A percentile compares a stretch with the other conserved stretches of the same genome.
Conservation (phyloP, 2,797 vertebrate species). For the Glyptemys insculpta region DNA sequence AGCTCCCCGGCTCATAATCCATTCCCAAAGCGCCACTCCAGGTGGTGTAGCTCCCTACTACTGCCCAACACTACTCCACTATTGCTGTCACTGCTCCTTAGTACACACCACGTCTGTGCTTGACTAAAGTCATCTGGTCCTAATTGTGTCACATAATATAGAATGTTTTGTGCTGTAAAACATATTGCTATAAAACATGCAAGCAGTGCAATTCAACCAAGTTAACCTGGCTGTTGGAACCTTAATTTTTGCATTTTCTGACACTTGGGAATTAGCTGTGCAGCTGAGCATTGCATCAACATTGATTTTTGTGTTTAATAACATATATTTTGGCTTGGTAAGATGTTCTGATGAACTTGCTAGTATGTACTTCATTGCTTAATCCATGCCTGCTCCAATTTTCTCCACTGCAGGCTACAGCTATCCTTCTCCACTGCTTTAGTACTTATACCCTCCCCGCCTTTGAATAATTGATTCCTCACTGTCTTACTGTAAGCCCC, state of each 20-base stretch:
- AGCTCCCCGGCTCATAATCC: neutral
- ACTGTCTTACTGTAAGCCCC: slow-evolving; percentile 21
- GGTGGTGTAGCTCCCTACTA: neutral
- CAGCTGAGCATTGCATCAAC: slow-evolving; percentile 52
- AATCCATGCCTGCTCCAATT: slow-evolving; percentile 59
- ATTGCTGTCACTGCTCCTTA: neutral
- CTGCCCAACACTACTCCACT: neutral
- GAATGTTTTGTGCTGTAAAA: neutral
- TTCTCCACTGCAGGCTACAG: slow-evolving; percentile 15
- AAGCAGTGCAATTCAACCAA: slow-evolving; percentile 8
- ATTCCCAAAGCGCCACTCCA: neutral
- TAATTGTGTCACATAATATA: neutral
- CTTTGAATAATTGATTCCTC: slow-evolving; percentile 41
- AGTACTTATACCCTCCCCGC: neutral
- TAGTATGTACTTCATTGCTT: slow-evolving; percentile 47
- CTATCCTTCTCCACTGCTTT: slow-evolving; percentile 8
- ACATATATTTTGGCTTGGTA: slow-evolving; percentile 53
- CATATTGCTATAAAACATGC: neutral
- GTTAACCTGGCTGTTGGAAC: slow-evolving; percentile 55
- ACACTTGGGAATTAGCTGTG: slow-evolving; percentile 56
- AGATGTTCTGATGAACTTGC: slow-evolving; percentile 55
- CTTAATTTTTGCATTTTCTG: slow-evolving; percentile 59
- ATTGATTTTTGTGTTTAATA: slow-evolving; percentile 69
- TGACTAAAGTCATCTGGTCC: neutral
- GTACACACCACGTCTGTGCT: neutral